These are phyloP conservation scores for Gasterosteus aculeatus DNA, from an alignment of 2,113 vertebrate species.

Conservation along the genomic window DNA sequence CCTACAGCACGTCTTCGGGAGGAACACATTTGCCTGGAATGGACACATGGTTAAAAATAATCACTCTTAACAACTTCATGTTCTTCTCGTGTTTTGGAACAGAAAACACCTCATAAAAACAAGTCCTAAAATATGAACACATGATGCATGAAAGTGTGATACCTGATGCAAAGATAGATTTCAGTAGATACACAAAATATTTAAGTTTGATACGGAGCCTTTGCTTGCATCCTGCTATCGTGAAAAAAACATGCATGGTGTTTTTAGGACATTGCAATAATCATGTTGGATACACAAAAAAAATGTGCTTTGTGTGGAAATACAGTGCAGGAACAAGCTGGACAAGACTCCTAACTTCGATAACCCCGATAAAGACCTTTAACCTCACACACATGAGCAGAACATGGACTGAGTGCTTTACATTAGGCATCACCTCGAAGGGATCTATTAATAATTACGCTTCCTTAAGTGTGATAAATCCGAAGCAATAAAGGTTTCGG, in stretches of 20 bases:
- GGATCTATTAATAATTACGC: conserved; percentile 28
- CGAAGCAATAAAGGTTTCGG: neutral
- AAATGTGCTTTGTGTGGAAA: neutral
- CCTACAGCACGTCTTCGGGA: neutral
- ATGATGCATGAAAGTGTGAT: neutral
- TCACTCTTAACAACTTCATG: neutral
- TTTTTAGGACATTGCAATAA: neutral
- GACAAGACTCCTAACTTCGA: neutral
- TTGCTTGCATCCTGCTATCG: neutral
- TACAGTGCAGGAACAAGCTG: neutral
- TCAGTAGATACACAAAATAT: neutral
- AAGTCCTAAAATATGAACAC: neutral
- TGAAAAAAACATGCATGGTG: neutral
- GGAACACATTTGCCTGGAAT: neutral
- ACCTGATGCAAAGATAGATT: neutral
- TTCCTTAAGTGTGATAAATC: conserved; percentile 17
- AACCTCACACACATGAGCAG: neutral
- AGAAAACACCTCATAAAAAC: neutral
- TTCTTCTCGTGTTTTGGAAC: neutral
- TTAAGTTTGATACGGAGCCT: neutral
- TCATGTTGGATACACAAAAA: neutral
- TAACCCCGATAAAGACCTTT: neutral
- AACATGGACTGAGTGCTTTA: neutral
- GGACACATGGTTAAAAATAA: neutral
- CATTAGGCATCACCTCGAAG: conserved; percentile 4